These are phyloP conservation scores for Ramphastos sulfuratus DNA, from an alignment of 2,113 vertebrate species.

Conservation along the genomic window DNA sequence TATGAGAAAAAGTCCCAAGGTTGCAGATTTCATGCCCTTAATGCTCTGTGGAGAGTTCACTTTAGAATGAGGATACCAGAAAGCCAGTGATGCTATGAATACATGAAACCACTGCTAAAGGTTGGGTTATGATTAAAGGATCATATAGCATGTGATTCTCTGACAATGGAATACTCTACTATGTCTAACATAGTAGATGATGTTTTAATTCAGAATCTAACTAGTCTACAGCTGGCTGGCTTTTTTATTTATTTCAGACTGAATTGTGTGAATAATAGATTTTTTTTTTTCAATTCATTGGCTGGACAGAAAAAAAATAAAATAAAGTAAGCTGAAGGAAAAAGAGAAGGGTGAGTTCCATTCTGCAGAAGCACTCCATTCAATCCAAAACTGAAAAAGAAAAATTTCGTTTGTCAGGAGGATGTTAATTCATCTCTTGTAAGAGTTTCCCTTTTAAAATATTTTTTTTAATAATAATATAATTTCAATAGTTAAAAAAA, in stretches of 20 bases:
- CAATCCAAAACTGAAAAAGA: not conserved
- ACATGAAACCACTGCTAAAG: conserved; percentile 26
- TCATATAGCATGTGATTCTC: not conserved
- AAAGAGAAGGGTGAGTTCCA: not conserved
- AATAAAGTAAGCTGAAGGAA: not conserved
- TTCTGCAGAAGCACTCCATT: not conserved
- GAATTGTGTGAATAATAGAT: conserved; percentile 29
- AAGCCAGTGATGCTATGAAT: conserved; percentile 6
- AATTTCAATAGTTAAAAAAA: not conserved
- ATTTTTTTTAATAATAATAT: not conserved
- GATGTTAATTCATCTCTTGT: not conserved
- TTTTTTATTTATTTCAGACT: conserved; percentile 43
- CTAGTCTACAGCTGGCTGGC: conserved; percentile 5
- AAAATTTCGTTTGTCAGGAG: not conserved
- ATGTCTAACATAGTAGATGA: not conserved
- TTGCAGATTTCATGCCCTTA: not conserved
- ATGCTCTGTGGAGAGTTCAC: conserved; percentile 19
- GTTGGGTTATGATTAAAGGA: conserved; percentile 45
- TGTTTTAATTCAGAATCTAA: conserved; percentile 32
- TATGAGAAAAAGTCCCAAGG: not conserved
- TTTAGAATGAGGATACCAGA: conserved; percentile 21
- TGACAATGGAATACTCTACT: conserved; percentile 2
- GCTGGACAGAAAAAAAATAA: not conserved
- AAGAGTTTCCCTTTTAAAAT: not conserved
- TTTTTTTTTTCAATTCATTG: not conserved